Conservation (phyloP, 2,888 invertebrate species). For the Metacarcinus magister region DNA sequence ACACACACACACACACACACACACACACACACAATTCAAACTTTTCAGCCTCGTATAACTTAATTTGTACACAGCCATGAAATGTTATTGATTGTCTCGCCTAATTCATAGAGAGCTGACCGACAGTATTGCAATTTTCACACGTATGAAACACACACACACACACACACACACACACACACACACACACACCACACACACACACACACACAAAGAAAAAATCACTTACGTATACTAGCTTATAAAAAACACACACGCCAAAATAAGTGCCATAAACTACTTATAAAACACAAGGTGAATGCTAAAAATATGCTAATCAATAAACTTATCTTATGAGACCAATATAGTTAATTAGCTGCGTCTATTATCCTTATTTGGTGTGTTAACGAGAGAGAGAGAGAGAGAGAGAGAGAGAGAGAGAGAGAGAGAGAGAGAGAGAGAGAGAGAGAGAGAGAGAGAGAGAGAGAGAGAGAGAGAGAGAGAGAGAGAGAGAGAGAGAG, state of each 20-base stretch:
- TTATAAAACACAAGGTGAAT: neutral
- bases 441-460: neutral
- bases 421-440: constrained; percentile 22
- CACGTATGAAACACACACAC: neutral
- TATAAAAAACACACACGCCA: neutral
- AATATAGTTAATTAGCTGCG: neutral
- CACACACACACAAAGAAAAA: neutral
- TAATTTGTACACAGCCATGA: constrained; percentile 16
- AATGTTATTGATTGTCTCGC: neutral
- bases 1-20: constrained; percentile 55
- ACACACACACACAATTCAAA: neutral
- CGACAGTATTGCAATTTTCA: neutral
- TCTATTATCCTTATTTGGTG: neutral
- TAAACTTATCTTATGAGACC: neutral
- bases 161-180: neutral
- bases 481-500: constrained; percentile 28
- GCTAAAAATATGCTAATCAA: neutral
- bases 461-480: neutral
- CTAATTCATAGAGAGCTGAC: neutral
- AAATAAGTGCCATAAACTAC: neutral
- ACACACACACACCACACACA: neutral
- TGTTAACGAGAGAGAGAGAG: neutral
- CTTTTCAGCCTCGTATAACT: neutral
- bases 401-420: constrained; percentile 28
- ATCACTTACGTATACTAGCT: neutral